Evolutionary conservation across 2,113 vertebrate genomes (phyloP).

Genomic region (Leucopsar rothschildi): DNA sequence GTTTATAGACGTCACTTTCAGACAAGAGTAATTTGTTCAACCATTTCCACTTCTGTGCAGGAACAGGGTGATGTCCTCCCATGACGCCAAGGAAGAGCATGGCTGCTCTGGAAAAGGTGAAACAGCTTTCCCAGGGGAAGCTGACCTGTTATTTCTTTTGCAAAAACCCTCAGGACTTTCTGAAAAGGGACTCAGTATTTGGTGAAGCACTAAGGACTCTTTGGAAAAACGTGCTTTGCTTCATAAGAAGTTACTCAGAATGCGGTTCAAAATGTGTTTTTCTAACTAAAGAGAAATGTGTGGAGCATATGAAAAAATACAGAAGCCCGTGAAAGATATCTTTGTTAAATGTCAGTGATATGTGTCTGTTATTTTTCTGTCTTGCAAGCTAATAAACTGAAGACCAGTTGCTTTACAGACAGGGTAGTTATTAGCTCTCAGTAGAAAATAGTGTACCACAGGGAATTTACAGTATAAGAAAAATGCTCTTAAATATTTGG

Average conservation of each 20-base stretch:
- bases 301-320: conserved; percentile 20
- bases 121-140: neutral
- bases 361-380: conserved; percentile 63
- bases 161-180: neutral
- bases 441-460: conserved; percentile 53
- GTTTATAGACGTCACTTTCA: neutral
- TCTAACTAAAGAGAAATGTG: conserved; percentile 37
- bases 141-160: neutral
- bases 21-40: accelerated
- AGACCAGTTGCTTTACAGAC: conserved; percentile 60
- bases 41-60: neutral
- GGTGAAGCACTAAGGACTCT: conserved; percentile 15
- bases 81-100: neutral
- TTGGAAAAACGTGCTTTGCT: conserved; percentile 25
- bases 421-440: conserved; percentile 37
- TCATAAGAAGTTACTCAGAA: conserved; percentile 19
- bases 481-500: conserved; percentile 54
- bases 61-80: neutral
- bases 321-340: conserved; percentile 56
- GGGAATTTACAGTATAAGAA: conserved; percentile 50
- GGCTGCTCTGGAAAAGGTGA: neutral
- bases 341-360: conserved; percentile 66
- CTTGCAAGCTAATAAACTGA: conserved; percentile 62
- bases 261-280: conserved; percentile 40
- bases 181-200: conserved; percentile 14